phyloP scores from a whole-genome alignment of 2,888 invertebrate species.

The Leptinotarsa tumamoca region DNA sequence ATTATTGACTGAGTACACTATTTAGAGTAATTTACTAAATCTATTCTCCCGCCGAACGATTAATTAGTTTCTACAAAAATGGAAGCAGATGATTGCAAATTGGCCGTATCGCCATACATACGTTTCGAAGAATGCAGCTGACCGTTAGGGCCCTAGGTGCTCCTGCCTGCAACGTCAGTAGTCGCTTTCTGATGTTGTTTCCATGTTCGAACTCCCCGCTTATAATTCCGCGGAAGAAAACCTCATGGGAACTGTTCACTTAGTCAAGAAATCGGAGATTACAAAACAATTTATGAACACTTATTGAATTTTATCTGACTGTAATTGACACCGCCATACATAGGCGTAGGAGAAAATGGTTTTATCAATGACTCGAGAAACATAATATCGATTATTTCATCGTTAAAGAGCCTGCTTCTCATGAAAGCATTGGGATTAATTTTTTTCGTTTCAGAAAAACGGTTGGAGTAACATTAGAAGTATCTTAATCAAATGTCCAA shows the following conservation, averaged over 20 bases:
- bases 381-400: no score
- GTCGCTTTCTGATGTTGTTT: constrained; percentile 44
- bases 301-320: constrained; percentile 44
- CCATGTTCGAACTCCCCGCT: constrained; percentile 54
- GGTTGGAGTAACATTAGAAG: no score
- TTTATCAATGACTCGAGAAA: background rate
- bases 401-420: no score
- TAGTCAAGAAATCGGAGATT: constrained; percentile 50
- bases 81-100: constrained; percentile 15
- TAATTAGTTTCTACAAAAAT: constrained; percentile 7
- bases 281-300: constrained; percentile 51
- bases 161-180: constrained; percentile 22
- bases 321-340: constrained; percentile 41
- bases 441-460: no score
- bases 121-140: constrained; percentile 45
- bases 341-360: constrained; percentile 6
- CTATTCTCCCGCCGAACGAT: constrained; percentile 18
- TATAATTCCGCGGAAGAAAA: constrained; percentile 54
- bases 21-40: constrained; percentile 16
- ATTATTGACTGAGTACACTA: constrained; percentile 16
- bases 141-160: constrained; percentile 50
- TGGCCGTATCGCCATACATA: constrained; percentile 19
- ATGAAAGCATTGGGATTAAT: no score
- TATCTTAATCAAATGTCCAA: no score
- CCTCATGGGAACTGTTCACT: constrained; percentile 55